Evolutionary conservation across 2,113 vertebrate species (phyloP), one percentile per base, ranked within the genome.

Genomic region (Mormyrus lacerda): DNA sequence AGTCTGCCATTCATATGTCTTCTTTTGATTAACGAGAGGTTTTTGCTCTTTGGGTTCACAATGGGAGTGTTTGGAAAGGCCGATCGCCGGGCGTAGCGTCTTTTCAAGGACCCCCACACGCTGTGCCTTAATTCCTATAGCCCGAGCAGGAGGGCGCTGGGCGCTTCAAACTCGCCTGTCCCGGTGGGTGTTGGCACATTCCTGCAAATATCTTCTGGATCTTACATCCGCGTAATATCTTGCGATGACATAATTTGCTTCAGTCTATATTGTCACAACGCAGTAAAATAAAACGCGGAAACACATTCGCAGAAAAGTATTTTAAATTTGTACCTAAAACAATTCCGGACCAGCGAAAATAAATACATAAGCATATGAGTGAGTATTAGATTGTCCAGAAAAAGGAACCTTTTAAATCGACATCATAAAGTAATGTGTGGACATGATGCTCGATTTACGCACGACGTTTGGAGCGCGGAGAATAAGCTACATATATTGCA

Each of bases 1-100:
- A 73, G 58, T 65, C 19, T 44, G n/a, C 84, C 85, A 87, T 89
- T 89, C 88, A 89, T 24, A 55, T 89, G 58, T 89, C 89, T 69
- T 31, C 58, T 45, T 84, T 86, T 87, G 89, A 87, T 87, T 89
- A 86, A 89, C 31, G 84, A 89, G 58, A 48, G 45, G 44, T 47
- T 89, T 85, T 87, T 21, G 17, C 88, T 87, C 9, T 87, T 69
- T 50, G 39, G 7, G 48, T 89, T 73, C 58, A 86, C 84, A 89
- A 87, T 89, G 48, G 87, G 85, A 76, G 55, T 87, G 69, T 86
- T 86, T 85, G 83, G 45, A 55, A 73, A 85, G 44, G 89, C 83
- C 79, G 11, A 65, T 47, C 61, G 24, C 31, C 24, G 73, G 76
- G 48, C 45, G 53, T 89, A 89, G 88, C 82, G 82, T 89, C 79